Evolutionary conservation across 2,797 vertebrate species (phyloP), one percentile per base, ranked within the genome.

Genomic region (Gadopsis bispinosus): DNA sequence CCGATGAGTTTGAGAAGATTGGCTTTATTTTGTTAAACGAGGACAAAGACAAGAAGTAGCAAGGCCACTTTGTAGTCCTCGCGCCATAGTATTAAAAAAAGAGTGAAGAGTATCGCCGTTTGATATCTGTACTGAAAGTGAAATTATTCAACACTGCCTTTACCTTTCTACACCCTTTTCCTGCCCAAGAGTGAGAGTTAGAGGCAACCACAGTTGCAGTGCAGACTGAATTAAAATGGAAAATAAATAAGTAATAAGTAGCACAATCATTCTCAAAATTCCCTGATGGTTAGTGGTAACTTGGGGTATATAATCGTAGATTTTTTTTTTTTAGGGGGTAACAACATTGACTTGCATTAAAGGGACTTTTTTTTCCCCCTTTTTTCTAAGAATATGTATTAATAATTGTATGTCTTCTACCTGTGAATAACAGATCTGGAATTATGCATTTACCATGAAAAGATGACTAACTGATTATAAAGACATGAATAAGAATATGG

Each of bases 391-490:
- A 75, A 81, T 17, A 3, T 58, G 1, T 58, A 0, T 13, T 6
- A 0, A 37, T 50, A 35, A 17, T 22, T 54, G 8, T 5, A 50
- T 22, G 10, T 33, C 26, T 54, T 16, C 55, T 26, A 14, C 5
- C 7, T 58, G 35, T 69, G 75, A 82, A 75, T 74, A 4, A 4
- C 0, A 1, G 48, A 45, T 66, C 8, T 26, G 26, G 26, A 39
- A 70, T 63, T 3, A 13, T n/a, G 17, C 61, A 35, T 37, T 13
- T 59, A 66, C 62, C 53, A 1, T 77, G 75, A 69, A 79, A 59
- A n/a, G 12, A n/a, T 75, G 79, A 83, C 72, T 77, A 71, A 65
- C 14, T 43, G 31, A 65, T 67, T 75, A 4, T 20, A 19, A 41
- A 55, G 13, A 70, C 48, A 0, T 41, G 47, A 29, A 75, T 59